Base-by-base conservation (phyloP, 2,113 vertebrate genomes). In the Hemibagrus wyckioides region DNA sequence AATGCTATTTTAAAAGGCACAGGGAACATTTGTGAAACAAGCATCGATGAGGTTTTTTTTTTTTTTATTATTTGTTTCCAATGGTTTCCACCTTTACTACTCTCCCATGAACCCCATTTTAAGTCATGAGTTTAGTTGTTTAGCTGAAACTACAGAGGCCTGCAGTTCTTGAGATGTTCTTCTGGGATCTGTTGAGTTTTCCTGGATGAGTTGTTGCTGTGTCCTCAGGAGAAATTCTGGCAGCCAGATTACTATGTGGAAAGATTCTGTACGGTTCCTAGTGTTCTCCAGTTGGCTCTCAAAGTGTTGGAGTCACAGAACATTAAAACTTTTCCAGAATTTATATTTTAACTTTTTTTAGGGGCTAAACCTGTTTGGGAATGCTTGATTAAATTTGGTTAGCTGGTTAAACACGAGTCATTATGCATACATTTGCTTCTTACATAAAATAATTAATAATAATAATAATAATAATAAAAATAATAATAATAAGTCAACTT, bases 41-140 rank as follows among this genome's bases (percentile, higher is more conserved):
- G 15, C 52, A 39, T 4, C 10, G 19, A 39, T 57, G 25, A 44
- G 44, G 44, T 63, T 63, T 82, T 63, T 23, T 57, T n/a, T n/a
- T n/a, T n/a, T n/a, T n/a, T n/a, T n/a, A n/a, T n/a, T n/a, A n/a
- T n/a, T 63, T 21, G 80, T 82, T 82, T 19, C 57, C 80, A 82
- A 48, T 82, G 25, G 57, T 48, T 82, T 80, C 30, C 10, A 5
- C 52, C 52, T 23, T n/a, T 80, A 36, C 36, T 44, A 48, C 7
- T 63, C 80, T 44, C 57, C 57, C 80, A 44, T 63, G 23, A 63
- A 61, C 59, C 80, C 2, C 13, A 82, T 63, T 82, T 63, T 63
- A 56, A 56, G 79, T 57, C 79, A 82, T 39, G 25, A 82, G 39
- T 13, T 7, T 21, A 28, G 80, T n/a, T 3, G 19, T 82, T 41